Evolutionary conservation across 2,888 invertebrate genomes (phyloP).

Genomic region (Agrotis clavis): DNA sequence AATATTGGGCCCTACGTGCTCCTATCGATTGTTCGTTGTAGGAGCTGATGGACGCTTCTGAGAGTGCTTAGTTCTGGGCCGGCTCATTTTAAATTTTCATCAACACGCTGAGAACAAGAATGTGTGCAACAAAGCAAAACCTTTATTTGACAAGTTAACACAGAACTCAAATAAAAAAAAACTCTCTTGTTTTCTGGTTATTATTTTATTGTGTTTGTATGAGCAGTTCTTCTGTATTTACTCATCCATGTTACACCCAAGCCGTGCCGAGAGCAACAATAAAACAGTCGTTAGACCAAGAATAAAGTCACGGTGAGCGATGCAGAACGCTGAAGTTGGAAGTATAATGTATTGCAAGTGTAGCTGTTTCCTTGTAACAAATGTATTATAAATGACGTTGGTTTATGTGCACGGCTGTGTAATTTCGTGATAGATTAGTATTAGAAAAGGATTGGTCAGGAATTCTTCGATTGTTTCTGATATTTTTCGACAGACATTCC

Average conservation of each 20-base stretch:
- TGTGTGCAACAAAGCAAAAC: background rate
- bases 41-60: too few species aligned
- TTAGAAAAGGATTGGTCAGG: background rate
- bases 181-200: background rate
- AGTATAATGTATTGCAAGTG: conserved; percentile 35
- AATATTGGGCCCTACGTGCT: too few species aligned
- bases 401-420: conserved; percentile 13
- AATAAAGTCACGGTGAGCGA: conserved; percentile 44
- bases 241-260: conserved; percentile 12
- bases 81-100: too few species aligned
- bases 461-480: background rate
- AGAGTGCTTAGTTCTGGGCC: too few species aligned
- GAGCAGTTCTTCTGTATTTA: background rate
- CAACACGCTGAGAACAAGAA: too few species aligned
- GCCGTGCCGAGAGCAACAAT: conserved; percentile 64
- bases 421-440: background rate
- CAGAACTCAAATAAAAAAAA: background rate
- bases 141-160: background rate
- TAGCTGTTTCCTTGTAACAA: conserved; percentile 18
- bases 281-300: conserved; percentile 65
- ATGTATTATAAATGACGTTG: conserved; percentile 31
- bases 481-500: too few species aligned
- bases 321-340: conserved; percentile 57
- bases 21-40: too few species aligned
- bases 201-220: background rate